Base-by-base conservation (phyloP, 1,140 invertebrate genomes). In the Monochamus saltuarius region DNA sequence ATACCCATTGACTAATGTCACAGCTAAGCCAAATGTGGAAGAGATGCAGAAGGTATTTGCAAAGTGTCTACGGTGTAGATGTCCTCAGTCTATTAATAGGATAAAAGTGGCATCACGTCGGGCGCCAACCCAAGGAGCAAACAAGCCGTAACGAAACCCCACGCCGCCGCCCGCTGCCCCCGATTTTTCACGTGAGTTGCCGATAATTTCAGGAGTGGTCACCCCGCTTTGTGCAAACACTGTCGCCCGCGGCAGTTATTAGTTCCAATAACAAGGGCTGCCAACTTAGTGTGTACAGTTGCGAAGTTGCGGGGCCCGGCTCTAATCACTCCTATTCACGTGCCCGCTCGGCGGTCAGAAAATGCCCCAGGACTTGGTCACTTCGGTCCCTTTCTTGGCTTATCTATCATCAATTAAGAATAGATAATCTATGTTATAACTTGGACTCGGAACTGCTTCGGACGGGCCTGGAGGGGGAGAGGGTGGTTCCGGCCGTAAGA, bases 251-350 rank as follows among this genome's bases (percentile, higher is more conserved):
- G 67, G 69, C 67, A 39, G 58, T 69, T 69, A 71, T 66, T 69
- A 71, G 67, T 71, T 71, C 64, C 65, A 68, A 69, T 69, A 68
- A 66, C 66, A 68, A 68, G 69, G 64, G 69, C 59, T 63, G 54
- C 57, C 64, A 69, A 69, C 64, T 69, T 68, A 68, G 57, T 56
- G 63, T 63, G 50, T 56, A 62, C 58, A 64, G 52, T 63, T 53
- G 51, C 40, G 66, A 71, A 68, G 61, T 69, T 67, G 65, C 46
- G 56, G 59, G 59, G 55, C 61, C 55, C 58, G 55, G 55, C 51
- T 58, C 63, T 69, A 71, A 68, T 71, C 69, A 69, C 63, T 63
- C 54, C 69, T 71, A 71, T 71, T 71, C 69, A 67, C 43, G 56
- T 52, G 57, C 46, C 52, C 52, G 53, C 43, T 39, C 19, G 62